Evolutionary conservation across 2,113 vertebrate species (phyloP).

Genomic region (Neolamprologus fasciatus): DNA sequence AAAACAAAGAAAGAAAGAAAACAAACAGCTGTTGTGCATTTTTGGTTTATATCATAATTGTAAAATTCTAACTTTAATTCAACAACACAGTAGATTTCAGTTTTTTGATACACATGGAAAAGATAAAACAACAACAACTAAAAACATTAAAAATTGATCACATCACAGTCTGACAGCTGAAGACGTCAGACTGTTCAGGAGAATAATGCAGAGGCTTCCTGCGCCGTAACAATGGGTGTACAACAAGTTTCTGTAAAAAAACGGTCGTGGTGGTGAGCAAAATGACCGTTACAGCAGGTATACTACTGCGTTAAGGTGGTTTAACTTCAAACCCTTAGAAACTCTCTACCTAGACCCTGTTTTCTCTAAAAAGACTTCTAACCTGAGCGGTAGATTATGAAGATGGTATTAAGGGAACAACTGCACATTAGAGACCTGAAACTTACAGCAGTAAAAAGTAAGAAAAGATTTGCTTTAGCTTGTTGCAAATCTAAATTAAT

Average conservation of each 20-base stretch:
- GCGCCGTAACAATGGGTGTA: rapidly evolving
- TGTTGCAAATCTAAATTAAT: rapidly evolving
- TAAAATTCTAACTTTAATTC: not conserved
- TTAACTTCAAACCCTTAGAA: rapidly evolving
- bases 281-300: no score
- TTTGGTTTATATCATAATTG: not conserved
- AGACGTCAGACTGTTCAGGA: not conserved
- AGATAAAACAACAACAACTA: not conserved
- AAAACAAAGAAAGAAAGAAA: not conserved
- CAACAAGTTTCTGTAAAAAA: not conserved
- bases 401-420: rapidly evolving
- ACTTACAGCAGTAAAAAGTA: not conserved
- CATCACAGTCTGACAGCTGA: not conserved
- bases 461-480: not conserved
- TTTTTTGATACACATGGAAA: not conserved
- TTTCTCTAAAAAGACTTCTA: not conserved
- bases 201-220: not conserved
- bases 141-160: not conserved
- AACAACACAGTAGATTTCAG: not conserved
- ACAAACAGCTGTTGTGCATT: not conserved
- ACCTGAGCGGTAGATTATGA: not conserved
- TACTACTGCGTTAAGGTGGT: no score
- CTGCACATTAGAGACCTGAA: not conserved
- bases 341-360: rapidly evolving
- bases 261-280: not conserved